phyloP scores from a whole-genome alignment of 2,797 vertebrate species.

The Girardinus metallicus region DNA sequence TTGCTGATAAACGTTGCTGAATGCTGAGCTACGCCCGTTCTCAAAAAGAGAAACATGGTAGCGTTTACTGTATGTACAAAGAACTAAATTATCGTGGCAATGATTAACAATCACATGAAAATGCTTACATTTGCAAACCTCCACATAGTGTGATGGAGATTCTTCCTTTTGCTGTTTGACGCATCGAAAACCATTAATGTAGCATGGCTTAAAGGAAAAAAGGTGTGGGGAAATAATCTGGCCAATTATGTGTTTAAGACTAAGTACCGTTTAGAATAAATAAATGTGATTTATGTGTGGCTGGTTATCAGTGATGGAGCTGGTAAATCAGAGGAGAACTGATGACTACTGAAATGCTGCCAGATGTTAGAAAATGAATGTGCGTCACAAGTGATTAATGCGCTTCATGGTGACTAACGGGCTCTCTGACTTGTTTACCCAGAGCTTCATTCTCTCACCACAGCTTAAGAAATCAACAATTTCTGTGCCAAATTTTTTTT shows the following conservation, averaged over 20 bases:
- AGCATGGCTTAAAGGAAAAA: background rate
- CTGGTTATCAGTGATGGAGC: background rate
- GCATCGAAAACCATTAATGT: background rate
- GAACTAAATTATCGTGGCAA: background rate
- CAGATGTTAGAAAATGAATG: background rate
- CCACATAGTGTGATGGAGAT: background rate
- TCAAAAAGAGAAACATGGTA: background rate
- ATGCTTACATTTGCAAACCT: background rate
- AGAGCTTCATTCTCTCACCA: background rate
- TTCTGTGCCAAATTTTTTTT: background rate
- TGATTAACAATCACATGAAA: background rate
- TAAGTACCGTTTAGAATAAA: background rate
- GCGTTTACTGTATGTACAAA: background rate
- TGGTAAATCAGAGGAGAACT: background rate
- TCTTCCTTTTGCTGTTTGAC: background rate
- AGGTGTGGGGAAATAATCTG: background rate
- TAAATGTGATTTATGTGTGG: background rate
- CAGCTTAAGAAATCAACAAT: background rate
- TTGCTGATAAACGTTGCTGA: background rate
- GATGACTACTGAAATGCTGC: background rate
- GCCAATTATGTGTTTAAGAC: background rate
- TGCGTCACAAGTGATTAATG: background rate
- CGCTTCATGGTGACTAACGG: background rate
- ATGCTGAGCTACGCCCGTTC: background rate
- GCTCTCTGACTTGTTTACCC: background rate